Evolutionary conservation across 2,797 vertebrate genomes (phyloP), one percentile per base, ranked within the genome.

Genomic region (Ctenopoma kingsleyae): DNA sequence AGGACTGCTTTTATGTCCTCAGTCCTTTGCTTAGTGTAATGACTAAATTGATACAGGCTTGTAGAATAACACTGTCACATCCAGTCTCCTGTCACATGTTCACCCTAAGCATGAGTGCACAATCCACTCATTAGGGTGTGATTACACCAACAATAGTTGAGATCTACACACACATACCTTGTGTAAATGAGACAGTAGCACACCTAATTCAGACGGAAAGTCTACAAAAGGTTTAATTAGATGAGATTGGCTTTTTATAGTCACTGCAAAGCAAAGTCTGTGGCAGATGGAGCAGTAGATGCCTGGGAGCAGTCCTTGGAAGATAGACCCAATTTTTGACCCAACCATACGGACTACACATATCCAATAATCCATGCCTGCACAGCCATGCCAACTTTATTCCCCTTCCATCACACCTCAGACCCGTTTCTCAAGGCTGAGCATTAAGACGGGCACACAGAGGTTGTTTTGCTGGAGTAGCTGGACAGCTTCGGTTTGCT

Each of bases 231-330:
- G 49, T 74, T 82, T 58, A 71, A 80, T 86, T 52, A 58, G 73
- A 76, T 19, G 80, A 67, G 76, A 70, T 57, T 59, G 79, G 84
- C 68, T 80, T n/a, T 51, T 53, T 56, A 74, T 68, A 56, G 71
- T 84, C 68, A 63, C 67, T 75, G 78, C 76, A 68, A 55, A 61
- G 80, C 79, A 81, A 66, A 68, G 71, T 84, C 57, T 3, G 50
- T 80, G 79, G 87, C 94, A 95, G 93, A 94, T 93, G 94, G 94
- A 89, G 82, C 83, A 84, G 89, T 68, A 72, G 81, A 87, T 90
- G 92, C 92, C 91, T 48, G 88, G 67, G 76, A 92, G 91, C 90
- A 52, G 60, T 78, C 69, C 82, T 90, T 92, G 93, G 93, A 93
- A 89, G 84, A 83, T 55, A 85, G 84, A 80, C 81, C 85, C 80